Evolutionary conservation across 2,113 vertebrate genomes (phyloP), one percentile per base, ranked within the genome.

Genomic region (Chinchilla lanigera): DNA sequence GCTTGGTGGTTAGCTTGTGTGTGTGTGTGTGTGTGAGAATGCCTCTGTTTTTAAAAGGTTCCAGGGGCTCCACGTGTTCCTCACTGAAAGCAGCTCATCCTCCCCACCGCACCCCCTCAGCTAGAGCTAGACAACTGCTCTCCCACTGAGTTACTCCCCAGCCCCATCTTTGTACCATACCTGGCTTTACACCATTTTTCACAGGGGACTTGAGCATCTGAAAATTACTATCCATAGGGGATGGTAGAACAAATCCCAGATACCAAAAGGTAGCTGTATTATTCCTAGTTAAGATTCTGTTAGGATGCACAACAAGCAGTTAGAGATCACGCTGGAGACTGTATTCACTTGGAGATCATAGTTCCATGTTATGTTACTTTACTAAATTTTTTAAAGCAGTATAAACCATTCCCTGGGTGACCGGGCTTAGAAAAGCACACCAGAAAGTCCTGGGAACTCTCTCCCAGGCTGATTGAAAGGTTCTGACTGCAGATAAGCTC

Each of bases 381-480:
- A 67, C 52, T 3, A 30, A 80, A 20, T n/a, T 75, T 84, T 81
- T 78, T 9, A 38, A 95, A 95, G 84, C 58, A 83, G 90, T 69
- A 93, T 5, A 10, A 93, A 90, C 44, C 58, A 75, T 35, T 69
- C 67, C 56, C 67, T 22, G 44, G 26, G 44, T 11, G 47, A 17
- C 1, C 90, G 28, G 5, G 28, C 41, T 93, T 52, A 82, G 52
- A 77, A 91, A 86, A 96, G 84, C 67, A 87, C 2, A 28, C 61
- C 35, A 60, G 44, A 47, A 80, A 84, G n/a, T 61, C 28, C n/a
- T 17, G 1, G 47, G 69, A 93, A 91, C 41, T n/a, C 28, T 54
- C 50, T 47, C 30, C n/a, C 38, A 44, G 10, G 85, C 56, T 93
- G 1, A 61, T 41, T 19, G 13, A 58, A 84, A 90, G 33, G 52